Evolutionary conservation across 2,888 invertebrate genomes (phyloP).

Genomic region (Acronicta psi): DNA sequence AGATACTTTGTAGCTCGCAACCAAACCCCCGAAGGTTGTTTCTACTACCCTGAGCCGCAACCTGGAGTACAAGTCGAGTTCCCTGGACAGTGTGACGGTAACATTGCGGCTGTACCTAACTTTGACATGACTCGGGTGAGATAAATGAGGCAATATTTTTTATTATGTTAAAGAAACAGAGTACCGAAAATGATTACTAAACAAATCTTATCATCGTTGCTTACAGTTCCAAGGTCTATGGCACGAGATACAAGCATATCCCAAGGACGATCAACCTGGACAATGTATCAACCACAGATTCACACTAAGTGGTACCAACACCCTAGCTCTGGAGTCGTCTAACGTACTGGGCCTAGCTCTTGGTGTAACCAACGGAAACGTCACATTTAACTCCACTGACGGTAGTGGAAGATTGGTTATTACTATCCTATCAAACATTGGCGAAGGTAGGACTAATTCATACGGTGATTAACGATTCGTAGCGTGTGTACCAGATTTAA

Average conservation of each 20-base stretch:
- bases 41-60: conserved; percentile 73
- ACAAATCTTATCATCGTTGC: neutral
- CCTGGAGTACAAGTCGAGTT: conserved; percentile 69
- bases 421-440: conserved; percentile 36
- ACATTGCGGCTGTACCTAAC: conserved; percentile 63
- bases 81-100: conserved; percentile 73
- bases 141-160: neutral
- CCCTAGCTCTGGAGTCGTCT: conserved; percentile 59
- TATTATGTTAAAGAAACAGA: too few species aligned
- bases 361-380: conserved; percentile 51
- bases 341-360: conserved; percentile 62
- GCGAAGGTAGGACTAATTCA: conserved; percentile 8
- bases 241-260: conserved; percentile 72
- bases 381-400: conserved; percentile 58
- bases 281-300: conserved; percentile 73
- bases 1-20: conserved; percentile 65
- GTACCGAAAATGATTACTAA: neutral
- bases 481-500: neutral
- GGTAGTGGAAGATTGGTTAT: conserved; percentile 66
- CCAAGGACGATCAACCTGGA: conserved; percentile 67
- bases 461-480: too few species aligned
- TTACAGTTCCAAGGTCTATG: conserved; percentile 70
- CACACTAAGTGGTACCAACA: conserved; percentile 39
- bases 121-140: conserved; percentile 67
- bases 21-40: conserved; percentile 71